Base-by-base conservation (phyloP, 2,888 invertebrate genomes). In the Diaphora mendica region DNA sequence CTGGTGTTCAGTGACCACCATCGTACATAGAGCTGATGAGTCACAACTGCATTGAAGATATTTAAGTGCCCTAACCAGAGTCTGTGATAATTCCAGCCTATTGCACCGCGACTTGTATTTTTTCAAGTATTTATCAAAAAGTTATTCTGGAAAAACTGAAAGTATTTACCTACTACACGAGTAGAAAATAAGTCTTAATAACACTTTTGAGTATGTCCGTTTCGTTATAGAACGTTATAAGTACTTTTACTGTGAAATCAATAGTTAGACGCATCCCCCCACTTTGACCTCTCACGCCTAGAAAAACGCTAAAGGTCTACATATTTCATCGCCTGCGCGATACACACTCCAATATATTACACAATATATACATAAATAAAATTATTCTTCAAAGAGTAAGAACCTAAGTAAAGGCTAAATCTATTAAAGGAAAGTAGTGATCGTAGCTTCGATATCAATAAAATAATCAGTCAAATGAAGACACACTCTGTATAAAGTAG, bases 231-330 rank as follows among this genome's bases (percentile, higher is more conserved):
- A 23, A 51, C 0, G 23, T 51, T 20, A 11, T 11, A 48, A 55
- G 39, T n/a, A 65, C n/a, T 39, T 67, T 30, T 8, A 30, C 44
- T 13, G 13, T 9, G 13, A 23, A 51, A 51, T 68, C 68, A 48
- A 68, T 68, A 68, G 15, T 35, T 33, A 13, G 23, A 30, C 15
- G 68, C 51, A 35, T 68, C 51, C 35, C 51, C 48, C 51, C 68
- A n/a, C 23, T 13, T 51, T 33, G n/a, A 17, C 62, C 62, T 62
- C 62, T 17, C 20, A n/a, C 33, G 33, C 30, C 44, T 67, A 67
- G 67, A 67, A 30, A 44, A 44, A 30, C 66, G 42, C 3, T 8
- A 55, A 30, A 30, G 30, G 30, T 67, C 44, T 26, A 9, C 66
- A 67, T 20, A 8, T 30, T 17, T 67, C 44, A 67, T 44, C 44